Conservation (phyloP, 2,888 invertebrate species). For the Conchocele bisecta region DNA sequence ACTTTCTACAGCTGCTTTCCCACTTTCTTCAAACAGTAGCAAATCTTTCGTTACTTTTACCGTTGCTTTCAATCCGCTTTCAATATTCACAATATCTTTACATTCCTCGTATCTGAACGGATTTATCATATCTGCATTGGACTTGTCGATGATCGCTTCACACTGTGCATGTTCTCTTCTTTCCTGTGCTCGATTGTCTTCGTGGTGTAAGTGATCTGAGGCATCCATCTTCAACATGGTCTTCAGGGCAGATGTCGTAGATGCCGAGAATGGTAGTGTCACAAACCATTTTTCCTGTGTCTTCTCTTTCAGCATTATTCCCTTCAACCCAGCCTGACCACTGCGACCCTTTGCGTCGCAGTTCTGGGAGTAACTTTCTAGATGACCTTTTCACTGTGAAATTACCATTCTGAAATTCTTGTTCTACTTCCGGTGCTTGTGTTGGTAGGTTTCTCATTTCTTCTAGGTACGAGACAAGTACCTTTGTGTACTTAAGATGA, state of each 20-base stretch:
- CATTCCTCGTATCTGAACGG: not conserved
- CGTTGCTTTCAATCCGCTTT: not conserved
- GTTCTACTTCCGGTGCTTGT: too few species aligned
- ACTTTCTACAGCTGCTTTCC: not conserved
- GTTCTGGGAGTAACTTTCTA: not conserved
- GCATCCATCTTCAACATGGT: not conserved
- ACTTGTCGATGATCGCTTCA: not conserved
- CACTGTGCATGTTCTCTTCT: not conserved
- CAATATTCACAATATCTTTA: not conserved
- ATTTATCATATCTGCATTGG: not conserved
- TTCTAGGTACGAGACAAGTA: too few species aligned
- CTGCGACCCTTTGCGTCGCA: conserved; percentile 3
- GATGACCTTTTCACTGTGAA: not conserved
- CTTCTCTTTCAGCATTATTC: not conserved
- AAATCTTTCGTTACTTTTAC: not conserved
- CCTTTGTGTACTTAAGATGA: too few species aligned
- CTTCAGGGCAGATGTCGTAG: not conserved
- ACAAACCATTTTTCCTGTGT: conserved; percentile 9
- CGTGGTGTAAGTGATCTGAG: not conserved
- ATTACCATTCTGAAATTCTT: not conserved
- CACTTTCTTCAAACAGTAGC: not conserved
- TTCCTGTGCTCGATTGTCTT: not conserved
- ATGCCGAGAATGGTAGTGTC: conserved; percentile 8
- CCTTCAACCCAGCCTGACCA: conserved; percentile 4
- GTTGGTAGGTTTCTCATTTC: too few species aligned